phyloP scores from a whole-genome alignment of 2,113 vertebrate species.

The Plotosus lineatus region DNA sequence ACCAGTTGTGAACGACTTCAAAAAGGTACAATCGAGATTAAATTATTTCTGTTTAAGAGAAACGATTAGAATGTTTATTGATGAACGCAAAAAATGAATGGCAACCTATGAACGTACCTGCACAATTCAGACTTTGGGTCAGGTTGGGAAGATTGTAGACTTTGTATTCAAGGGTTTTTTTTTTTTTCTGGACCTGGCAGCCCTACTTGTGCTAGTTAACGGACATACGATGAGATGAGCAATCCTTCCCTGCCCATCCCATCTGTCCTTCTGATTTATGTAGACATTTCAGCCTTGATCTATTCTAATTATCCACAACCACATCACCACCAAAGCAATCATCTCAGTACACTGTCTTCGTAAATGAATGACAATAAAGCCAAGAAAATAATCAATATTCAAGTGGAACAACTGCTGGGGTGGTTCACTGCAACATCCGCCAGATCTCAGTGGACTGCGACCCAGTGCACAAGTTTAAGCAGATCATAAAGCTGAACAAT shows the following conservation, averaged over 20 bases:
- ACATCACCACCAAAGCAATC: conserved; percentile 46
- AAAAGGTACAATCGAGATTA: neutral
- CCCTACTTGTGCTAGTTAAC: conserved; percentile 26
- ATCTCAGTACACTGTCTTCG: conserved; percentile 23
- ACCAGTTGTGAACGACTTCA: neutral
- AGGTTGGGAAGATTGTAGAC: neutral
- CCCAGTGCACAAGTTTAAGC: neutral
- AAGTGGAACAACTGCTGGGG: conserved; percentile 34
- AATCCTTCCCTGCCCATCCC: conserved; percentile 46
- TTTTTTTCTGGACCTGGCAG: neutral
- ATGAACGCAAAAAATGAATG: neutral
- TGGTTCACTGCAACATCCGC: conserved; percentile 18
- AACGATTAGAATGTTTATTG: neutral
- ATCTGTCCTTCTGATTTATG: conserved; percentile 59
- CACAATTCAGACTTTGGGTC: neutral
- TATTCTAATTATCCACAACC: conserved; percentile 59
- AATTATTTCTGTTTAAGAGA: neutral
- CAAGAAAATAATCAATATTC: conserved; percentile 35
- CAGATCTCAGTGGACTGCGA: neutral
- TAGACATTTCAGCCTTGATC: conserved; percentile 51
- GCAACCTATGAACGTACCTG: too few species aligned
- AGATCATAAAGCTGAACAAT: neutral
- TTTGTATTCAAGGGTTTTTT: neutral
- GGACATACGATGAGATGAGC: conserved; percentile 47
- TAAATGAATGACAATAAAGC: conserved; percentile 48